Conservation (phyloP, 2,113 vertebrate species). For the Tretioscincus oriximinensis region DNA sequence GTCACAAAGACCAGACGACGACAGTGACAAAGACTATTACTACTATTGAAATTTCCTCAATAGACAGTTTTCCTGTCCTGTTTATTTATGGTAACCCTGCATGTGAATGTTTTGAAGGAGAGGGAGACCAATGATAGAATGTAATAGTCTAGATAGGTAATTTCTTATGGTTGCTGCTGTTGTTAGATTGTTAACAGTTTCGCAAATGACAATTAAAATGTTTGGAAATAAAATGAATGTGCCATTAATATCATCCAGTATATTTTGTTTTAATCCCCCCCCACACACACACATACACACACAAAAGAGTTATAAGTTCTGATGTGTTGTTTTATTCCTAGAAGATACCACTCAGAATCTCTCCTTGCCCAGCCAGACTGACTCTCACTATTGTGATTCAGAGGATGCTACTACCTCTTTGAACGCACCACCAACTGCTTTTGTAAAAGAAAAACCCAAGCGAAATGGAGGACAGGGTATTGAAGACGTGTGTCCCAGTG, state of each 20-base stretch:
- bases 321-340: background rate
- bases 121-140: no score
- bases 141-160: no score
- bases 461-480: slow-evolving; percentile 80
- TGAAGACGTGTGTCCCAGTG: slow-evolving; percentile 86
- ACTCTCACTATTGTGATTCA: slow-evolving; percentile 77
- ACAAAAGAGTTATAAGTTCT: background rate
- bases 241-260: background rate
- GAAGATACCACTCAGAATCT: slow-evolving; percentile 72
- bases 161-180: no score
- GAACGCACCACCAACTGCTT: slow-evolving; percentile 74
- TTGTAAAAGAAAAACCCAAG: slow-evolving; percentile 85
- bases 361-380: slow-evolving; percentile 53
- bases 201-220: no score
- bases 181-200: no score
- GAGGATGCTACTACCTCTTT: slow-evolving; percentile 77
- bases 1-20: no score
- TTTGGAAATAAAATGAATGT: background rate
- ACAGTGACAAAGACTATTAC: no score
- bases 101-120: no score
- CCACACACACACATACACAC: no score
- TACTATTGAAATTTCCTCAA: no score
- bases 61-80: no score
- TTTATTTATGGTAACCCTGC: no score
- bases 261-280: background rate